These are phyloP conservation scores for Dallia pectoralis DNA, from an alignment of 2,797 vertebrate species.

Conservation along the genomic window DNA sequence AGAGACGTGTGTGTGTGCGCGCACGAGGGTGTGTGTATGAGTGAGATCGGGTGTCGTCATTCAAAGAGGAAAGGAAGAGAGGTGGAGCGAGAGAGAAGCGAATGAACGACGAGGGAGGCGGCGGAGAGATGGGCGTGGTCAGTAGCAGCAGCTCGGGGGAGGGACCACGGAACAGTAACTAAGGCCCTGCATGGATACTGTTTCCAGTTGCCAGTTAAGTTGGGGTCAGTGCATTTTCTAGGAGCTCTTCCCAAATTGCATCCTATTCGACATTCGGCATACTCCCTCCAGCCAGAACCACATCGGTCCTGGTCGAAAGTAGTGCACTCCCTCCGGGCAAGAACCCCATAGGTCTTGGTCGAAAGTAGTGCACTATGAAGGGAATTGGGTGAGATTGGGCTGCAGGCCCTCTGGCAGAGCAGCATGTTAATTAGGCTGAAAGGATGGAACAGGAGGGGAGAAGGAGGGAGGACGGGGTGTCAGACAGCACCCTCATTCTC, in stretches of 20 bases:
- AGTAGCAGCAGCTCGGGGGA: neutral
- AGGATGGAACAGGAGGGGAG: neutral
- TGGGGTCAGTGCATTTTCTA: neutral
- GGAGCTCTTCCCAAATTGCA: neutral
- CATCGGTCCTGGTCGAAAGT: neutral
- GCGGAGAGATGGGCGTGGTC: neutral
- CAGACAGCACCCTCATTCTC: neutral
- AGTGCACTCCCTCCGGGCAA: too few species aligned
- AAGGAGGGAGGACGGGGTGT: neutral
- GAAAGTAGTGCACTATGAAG: neutral
- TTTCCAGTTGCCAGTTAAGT: neutral
- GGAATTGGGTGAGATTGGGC: neutral
- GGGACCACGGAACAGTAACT: neutral
- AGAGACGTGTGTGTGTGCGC: neutral
- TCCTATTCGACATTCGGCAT: neutral
- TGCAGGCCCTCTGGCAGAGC: neutral
- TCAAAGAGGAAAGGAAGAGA: too few species aligned
- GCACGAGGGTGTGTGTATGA: neutral
- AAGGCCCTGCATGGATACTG: neutral
- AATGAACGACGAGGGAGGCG: too few species aligned
- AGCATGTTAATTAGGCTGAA: slow-evolving; percentile 1
- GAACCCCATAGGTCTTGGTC: neutral
- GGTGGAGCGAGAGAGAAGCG: too few species aligned
- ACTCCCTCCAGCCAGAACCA: too few species aligned
- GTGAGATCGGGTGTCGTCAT: too few species aligned